Conservation (phyloP, 2,888 invertebrate genomes). For the Phorcus lineatus region DNA sequence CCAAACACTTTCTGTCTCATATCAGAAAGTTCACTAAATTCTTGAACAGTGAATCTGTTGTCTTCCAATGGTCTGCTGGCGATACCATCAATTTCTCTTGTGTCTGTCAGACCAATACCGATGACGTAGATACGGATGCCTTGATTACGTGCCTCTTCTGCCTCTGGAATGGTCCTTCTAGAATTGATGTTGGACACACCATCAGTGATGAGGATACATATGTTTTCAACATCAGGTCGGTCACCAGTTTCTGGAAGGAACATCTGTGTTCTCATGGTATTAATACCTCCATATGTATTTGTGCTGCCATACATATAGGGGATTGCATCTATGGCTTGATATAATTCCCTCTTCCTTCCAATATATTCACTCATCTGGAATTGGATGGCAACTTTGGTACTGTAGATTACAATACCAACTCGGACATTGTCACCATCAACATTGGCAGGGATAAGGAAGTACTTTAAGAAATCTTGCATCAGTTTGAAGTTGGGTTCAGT, state of each 20-base stretch:
- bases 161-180: conserved; percentile 63
- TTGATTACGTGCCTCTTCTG: conserved; percentile 44
- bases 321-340: conserved; percentile 54
- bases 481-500: conserved; percentile 46
- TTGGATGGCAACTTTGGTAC: conserved; percentile 49
- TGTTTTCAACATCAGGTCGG: conserved; percentile 56
- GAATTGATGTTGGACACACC: conserved; percentile 68
- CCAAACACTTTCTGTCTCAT: conserved; percentile 52
- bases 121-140: conserved; percentile 50
- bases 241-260: conserved; percentile 63
- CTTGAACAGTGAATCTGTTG: conserved; percentile 53
- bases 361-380: conserved; percentile 55
- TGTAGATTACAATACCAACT: conserved; percentile 63
- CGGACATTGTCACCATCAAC: conserved; percentile 60
- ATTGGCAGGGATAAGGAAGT: conserved; percentile 46
- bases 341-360: conserved; percentile 45
- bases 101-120: conserved; percentile 57
- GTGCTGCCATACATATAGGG: conserved; percentile 65
- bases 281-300: conserved; percentile 68
- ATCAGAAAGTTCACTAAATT: conserved; percentile 52
- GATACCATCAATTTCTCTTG: conserved; percentile 58
- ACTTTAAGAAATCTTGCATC: conserved; percentile 46
- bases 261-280: conserved; percentile 57
- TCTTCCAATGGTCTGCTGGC: conserved; percentile 51
- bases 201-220: conserved; percentile 67